Evolutionary conservation across 2,113 vertebrate genomes (phyloP).

Genomic region (Otocyon megalotis): DNA sequence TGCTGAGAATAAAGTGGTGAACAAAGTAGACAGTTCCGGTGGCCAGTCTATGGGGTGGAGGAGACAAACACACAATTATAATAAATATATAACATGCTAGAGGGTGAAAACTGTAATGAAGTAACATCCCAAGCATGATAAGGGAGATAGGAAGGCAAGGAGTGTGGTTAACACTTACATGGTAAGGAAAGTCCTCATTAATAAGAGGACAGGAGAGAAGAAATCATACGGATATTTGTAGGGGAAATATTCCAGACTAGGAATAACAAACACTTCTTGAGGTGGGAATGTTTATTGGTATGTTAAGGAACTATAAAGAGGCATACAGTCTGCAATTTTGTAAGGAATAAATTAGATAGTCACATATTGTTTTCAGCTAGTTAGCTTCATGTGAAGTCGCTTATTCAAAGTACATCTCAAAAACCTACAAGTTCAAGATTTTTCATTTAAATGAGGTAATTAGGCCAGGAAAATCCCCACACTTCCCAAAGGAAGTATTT

Average conservation of each 20-base stretch:
- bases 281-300: background rate
- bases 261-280: background rate
- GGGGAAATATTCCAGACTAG: background rate
- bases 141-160: background rate
- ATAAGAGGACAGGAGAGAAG: background rate
- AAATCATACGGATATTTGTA: background rate
- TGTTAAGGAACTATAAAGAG: background rate
- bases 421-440: slow-evolving; percentile 6
- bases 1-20: slow-evolving; percentile 6
- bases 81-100: background rate
- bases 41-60: background rate
- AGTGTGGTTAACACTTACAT: background rate
- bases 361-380: background rate
- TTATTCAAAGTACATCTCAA: slow-evolving; percentile 19
- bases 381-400: background rate
- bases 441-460: slow-evolving; percentile 40
- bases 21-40: background rate
- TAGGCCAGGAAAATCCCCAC: background rate
- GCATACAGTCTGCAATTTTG: background rate
- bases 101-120: background rate
- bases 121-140: background rate
- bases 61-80: background rate
- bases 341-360: slow-evolving; percentile 16
- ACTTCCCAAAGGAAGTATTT: slow-evolving; percentile 49
- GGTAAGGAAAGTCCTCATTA: background rate